Percentiles rank a stretch among this genome's conserved stretches.
Evolutionary conservation across 1,140 invertebrate species (phyloP).

Genomic region (Melanaphis sacchari): DNA sequence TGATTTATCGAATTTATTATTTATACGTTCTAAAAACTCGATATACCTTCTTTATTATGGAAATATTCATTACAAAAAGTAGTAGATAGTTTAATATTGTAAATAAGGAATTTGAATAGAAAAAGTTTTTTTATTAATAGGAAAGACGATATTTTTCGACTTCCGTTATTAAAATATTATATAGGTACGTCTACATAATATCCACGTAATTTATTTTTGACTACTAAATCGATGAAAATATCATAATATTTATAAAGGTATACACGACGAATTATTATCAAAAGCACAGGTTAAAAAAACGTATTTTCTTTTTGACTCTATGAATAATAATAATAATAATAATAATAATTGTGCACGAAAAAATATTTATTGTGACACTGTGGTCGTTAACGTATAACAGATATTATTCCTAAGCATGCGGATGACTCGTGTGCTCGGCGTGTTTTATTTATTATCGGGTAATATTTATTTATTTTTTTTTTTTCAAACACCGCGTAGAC

Average conservation of each 20-base stretch:
- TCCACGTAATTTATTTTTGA: neutral
- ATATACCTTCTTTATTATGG: constrained; percentile 12
- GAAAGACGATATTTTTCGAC: neutral
- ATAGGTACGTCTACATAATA: neutral
- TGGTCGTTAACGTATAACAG: neutral
- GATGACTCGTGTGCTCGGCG: neutral
- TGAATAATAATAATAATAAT: too few relatives aligned
- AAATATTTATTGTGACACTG: neutral
- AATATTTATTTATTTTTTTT: neutral
- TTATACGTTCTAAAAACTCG: neutral
- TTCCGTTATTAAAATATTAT: neutral
- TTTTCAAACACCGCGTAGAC: neutral
- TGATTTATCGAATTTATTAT: neutral
- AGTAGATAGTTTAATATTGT: neutral
- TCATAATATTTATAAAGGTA: neutral
- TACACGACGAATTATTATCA: neutral
- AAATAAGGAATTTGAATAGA: neutral
- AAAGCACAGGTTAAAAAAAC: neutral
- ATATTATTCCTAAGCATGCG: neutral
- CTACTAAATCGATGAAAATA: neutral
- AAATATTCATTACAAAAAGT: neutral
- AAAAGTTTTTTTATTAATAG: neutral
- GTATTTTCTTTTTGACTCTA: neutral
- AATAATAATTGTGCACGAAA: neutral
- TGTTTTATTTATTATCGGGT: too few relatives aligned